Conservation (phyloP, 2,797 vertebrate species). For the Enteromius unitaeniatus region DNA sequence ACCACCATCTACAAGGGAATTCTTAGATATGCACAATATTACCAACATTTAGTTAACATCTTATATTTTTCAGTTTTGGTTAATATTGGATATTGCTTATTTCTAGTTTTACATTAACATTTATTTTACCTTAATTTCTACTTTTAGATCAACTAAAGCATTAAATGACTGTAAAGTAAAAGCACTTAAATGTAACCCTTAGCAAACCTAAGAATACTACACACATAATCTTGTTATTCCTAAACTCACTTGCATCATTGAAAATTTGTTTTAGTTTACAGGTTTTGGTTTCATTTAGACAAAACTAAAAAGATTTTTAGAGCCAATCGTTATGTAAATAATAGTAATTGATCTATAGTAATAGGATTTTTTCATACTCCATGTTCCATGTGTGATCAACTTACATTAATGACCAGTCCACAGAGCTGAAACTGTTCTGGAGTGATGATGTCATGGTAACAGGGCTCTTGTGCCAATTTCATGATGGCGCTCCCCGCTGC, state of each 20-base stretch:
- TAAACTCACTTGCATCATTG: background rate
- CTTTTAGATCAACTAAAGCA: background rate
- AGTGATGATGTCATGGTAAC: slow-evolving; percentile 99
- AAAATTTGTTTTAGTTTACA: background rate
- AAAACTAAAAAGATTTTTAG: background rate
- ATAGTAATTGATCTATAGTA: background rate
- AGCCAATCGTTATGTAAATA: background rate
- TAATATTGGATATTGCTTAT: background rate
- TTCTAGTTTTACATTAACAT: background rate
- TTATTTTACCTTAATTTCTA: background rate
- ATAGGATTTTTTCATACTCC: background rate
- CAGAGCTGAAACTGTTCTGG: slow-evolving; percentile 99
- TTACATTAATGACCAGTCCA: slow-evolving; percentile 97
- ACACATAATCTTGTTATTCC: background rate
- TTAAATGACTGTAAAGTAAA: background rate
- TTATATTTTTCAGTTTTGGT: background rate
- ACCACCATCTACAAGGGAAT: background rate
- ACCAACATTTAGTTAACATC: background rate
- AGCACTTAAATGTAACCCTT: background rate
- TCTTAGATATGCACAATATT: background rate
- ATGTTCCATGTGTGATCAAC: slow-evolving; percentile 58
- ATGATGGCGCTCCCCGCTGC: slow-evolving; percentile 97
- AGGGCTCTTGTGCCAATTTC: slow-evolving; percentile 98
- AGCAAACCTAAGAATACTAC: background rate
- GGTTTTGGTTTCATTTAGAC: background rate